Evolutionary conservation across 1,140 invertebrate species (phyloP).

Genomic region (Gonioctena quinquepunctata): DNA sequence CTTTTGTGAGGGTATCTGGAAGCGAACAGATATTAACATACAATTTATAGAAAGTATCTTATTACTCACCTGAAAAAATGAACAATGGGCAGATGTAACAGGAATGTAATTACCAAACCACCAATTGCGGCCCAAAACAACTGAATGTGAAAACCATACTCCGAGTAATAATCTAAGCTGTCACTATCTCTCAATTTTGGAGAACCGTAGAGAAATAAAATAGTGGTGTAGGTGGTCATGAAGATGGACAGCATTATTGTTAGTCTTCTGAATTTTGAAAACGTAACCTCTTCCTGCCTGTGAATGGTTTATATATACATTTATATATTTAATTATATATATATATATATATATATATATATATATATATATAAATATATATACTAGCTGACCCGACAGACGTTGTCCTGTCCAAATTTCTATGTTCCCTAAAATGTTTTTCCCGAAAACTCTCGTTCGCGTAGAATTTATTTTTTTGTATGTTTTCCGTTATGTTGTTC

Average conservation of each 20-base stretch:
- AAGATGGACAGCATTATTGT: conserved; percentile 29
- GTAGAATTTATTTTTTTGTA: too few relatives aligned
- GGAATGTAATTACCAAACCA: conserved; percentile 15
- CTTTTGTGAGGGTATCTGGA: too few relatives aligned
- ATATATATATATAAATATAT: too few relatives aligned
- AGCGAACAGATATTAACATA: too few relatives aligned
- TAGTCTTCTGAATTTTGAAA: conserved; percentile 25
- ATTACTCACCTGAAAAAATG: conserved; percentile 16
- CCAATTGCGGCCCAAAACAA: conserved; percentile 21
- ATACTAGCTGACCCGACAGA: too few relatives aligned
- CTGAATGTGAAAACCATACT: conserved; percentile 16
- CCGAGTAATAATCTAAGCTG: conserved; percentile 20
- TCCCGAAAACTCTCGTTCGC: too few relatives aligned
- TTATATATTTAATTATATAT: too few relatives aligned
- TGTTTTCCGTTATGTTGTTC: too few relatives aligned
- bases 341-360: too few relatives aligned
- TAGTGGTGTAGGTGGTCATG: conserved; percentile 24
- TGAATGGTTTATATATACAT: conserved; percentile 22
- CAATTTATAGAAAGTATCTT: conserved; percentile 18
- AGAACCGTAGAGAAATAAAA: conserved; percentile 23
- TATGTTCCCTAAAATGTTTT: too few relatives aligned
- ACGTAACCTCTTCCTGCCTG: conserved; percentile 15
- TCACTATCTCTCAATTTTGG: conserved; percentile 29
- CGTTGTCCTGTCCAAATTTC: too few relatives aligned
- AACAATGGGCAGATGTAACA: conserved; percentile 22